Conservation (phyloP, 2,113 vertebrate species). For the Proterorhinus semilunaris region DNA sequence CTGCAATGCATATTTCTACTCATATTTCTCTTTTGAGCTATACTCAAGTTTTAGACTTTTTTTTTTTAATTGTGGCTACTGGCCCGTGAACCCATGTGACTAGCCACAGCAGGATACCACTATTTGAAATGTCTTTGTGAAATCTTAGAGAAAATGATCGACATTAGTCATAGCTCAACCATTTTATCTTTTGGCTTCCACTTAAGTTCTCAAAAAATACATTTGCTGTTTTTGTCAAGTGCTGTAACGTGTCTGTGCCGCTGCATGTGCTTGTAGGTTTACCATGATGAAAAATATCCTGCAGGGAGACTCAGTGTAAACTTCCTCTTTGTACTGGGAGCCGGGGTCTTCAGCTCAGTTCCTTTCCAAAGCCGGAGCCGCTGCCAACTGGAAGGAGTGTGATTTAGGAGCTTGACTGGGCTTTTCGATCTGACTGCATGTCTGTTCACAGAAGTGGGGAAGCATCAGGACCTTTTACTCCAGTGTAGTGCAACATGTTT, state of each 20-base stretch:
- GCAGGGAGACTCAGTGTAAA: constrained; percentile 26
- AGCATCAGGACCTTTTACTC: not conserved
- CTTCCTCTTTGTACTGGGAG: constrained; percentile 28
- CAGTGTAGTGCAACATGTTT: not conserved
- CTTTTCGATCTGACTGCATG: constrained; percentile 52
- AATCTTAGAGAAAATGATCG: too few relatives aligned
- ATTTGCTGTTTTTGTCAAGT: not conserved
- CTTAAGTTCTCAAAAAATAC: not conserved
- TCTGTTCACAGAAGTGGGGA: not conserved
- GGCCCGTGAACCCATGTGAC: too few relatives aligned
- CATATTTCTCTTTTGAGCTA: not conserved
- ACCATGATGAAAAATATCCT: constrained; percentile 29
- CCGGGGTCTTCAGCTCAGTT: constrained; percentile 33
- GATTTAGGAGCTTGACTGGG: constrained; percentile 41
- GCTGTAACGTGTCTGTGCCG: constrained; percentile 7
- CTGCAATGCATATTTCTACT: constrained; percentile 29
- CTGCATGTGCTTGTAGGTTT: not conserved
- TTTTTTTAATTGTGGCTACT: not conserved
- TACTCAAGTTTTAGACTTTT: not conserved
- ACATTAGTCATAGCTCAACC: too few relatives aligned
- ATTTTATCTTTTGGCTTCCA: too few relatives aligned
- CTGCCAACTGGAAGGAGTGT: constrained; percentile 26
- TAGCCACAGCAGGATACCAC: too few relatives aligned
- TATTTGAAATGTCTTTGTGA: too few relatives aligned
- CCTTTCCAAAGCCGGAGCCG: constrained; percentile 21